These are phyloP conservation scores for Sinohyriopsis cumingii DNA, from an alignment of 2,888 invertebrate species.

Conservation along the genomic window DNA sequence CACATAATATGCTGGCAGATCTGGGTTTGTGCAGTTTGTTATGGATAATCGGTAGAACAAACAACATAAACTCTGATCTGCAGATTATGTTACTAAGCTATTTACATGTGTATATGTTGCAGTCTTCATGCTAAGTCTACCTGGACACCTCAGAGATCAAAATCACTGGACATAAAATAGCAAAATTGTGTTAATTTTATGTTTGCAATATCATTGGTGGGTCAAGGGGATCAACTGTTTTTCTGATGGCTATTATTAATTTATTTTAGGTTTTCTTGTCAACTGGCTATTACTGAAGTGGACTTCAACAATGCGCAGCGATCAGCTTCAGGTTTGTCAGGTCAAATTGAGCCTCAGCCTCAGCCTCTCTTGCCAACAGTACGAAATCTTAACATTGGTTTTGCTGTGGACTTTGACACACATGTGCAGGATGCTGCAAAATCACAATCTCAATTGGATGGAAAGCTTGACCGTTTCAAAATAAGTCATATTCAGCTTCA, in stretches of 20 bases:
- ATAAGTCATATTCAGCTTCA: constrained; percentile 18
- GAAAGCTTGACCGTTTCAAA: constrained; percentile 26
- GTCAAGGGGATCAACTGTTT: no score
- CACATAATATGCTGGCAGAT: no score
- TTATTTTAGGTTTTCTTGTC: constrained; percentile 75
- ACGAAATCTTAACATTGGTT: constrained; percentile 68
- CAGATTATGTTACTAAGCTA: no score
- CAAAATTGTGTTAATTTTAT: no score
- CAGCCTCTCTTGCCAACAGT: constrained; percentile 24
- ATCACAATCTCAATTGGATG: constrained; percentile 11
- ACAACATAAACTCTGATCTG: no score
- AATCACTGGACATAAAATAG: no score
- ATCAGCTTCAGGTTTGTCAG: constrained; percentile 9
- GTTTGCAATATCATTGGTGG: no score
- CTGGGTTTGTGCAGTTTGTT: no score
- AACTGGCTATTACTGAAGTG: constrained; percentile 80
- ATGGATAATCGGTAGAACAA: no score
- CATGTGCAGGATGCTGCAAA: constrained; percentile 10
- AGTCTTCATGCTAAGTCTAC: no score
- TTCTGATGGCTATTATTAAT: constrained; percentile 1
- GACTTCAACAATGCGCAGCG: constrained; percentile 40
- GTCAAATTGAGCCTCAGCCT: constrained; percentile 1
- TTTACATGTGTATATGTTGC: no score
- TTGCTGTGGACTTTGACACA: constrained; percentile 58
- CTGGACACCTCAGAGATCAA: no score